Base-by-base conservation (phyloP, 2,888 invertebrate genomes). In the Troides helena region DNA sequence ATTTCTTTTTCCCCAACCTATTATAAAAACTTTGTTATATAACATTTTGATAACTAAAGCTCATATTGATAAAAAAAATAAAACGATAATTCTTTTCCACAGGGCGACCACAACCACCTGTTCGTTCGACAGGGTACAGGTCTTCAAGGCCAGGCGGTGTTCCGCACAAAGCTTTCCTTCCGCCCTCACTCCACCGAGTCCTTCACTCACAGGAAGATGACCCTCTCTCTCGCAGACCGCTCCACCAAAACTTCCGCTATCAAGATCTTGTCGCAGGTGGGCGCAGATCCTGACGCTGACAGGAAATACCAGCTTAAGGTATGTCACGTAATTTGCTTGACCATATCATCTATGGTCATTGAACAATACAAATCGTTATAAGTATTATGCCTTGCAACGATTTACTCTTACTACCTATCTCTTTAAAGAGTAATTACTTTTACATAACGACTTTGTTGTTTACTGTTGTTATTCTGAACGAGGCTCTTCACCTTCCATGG, bases 131-230 rank as follows among this genome's bases (percentile, higher is more conserved):
- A 99, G 94, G 99, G 99, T 58, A 99, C 99, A 0, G 99, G 99
- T 94, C 94, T 99, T 1, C 99, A 99, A 82, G 99, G 99, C 0
- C 99, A 99, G 86, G 98, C 99, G 0, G 98, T 99, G 46, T 99
- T 99, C 93, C 95, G 98, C 58, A 99, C 98, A 0, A 99, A 99
- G 87, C 93, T 99, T 0, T 98, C 98, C 1, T 99, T 99, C 95
- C 94, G 99, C 60, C 99, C 99, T 0, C 99, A 99, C 85, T 99
- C 99, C 0, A 99, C 99, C 0, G 99, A 99, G 85, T 99, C 99
- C 30, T 98, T 99, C 90, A 99, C 99, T 0, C 99, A 99, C 87
- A 95, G 99, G 76, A 99, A 99, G 94, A 99, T 99, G 97, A 99
- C 99, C 0, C 94, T 99, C 89, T 99, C 99, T 0, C 93, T 99